Base-by-base conservation (phyloP, 2,797 vertebrate genomes). In the Danionella dracula region DNA sequence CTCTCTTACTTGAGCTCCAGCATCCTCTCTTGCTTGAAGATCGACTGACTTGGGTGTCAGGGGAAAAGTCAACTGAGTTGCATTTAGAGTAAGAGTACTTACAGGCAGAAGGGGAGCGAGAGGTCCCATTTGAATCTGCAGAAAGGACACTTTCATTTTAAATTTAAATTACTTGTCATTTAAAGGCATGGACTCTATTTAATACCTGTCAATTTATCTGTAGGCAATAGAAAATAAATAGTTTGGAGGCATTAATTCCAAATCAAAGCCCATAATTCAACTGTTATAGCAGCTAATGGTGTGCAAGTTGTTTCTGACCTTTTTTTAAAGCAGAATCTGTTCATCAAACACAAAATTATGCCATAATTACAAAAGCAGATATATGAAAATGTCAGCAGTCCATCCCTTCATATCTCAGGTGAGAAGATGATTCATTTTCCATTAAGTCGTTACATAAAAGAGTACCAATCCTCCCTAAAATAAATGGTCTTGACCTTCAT, bases 401-500 rank as follows among this genome's bases (percentile, higher is more conserved):
- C 73, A 77, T 83, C 83, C 76, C 68, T 79, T 86, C 78, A 84
- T 88, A 85, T 81, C 81, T 89, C 86, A 85, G 85, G 81, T 86
- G 80, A 78, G 61, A 78, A 83, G 80, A 71, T 81, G 78, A 84
- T 85, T 85, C 79, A 87, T 85, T 82, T 85, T 86, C 79, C 80
- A 84, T 87, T 84, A 84, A 78, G 78, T 77, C 81, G 85, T 86
- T 81, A 84, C 74, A 70, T 83, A 82, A 87, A 76, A 83, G 76
- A 73, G 55, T 68, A 78, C 82, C 79, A 81, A 76, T 85, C 71
- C 65, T 73, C 76, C 78, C 74, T 73, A 77, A 86, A 87, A 89
- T 84, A 83, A 89, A 91, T 88, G 70, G 83, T 78, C 75, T 72
- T 90, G 88, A 89, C 88, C 87, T 90, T 90, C 83, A 78, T 82